Percentiles rank a stretch among this genome's conserved stretches.
These are phyloP conservation scores for Dufourea novaeangliae DNA, from an alignment of 1,140 invertebrate genomes.

Conservation along the genomic window DNA sequence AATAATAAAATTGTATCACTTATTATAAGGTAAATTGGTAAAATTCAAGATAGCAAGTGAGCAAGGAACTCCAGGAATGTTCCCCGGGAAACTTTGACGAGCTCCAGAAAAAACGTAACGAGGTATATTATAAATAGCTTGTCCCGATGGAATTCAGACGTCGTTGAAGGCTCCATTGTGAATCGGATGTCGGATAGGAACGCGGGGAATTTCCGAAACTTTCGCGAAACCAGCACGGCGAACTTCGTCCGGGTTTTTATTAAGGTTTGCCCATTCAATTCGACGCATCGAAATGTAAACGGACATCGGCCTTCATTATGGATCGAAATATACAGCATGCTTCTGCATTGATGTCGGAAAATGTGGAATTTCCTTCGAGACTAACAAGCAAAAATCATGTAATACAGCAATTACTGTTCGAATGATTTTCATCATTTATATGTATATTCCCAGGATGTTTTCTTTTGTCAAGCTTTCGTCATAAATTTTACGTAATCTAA, in stretches of 20 bases:
- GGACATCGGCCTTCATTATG: not conserved
- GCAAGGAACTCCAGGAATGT: not conserved
- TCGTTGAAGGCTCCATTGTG: not conserved
- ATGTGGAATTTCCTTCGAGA: too few species aligned
- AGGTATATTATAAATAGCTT: slow-evolving; percentile 12
- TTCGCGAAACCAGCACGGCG: not conserved
- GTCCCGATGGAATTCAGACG: not conserved
- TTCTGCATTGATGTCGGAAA: too few species aligned
- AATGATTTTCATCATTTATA: too few species aligned
- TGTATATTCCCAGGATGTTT: too few species aligned
- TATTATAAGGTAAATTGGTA: too few species aligned
- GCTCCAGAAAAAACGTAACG: not conserved
- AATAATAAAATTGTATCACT: too few species aligned
- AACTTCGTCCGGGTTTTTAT: not conserved
- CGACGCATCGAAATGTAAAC: not conserved
- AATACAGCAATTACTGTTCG: too few species aligned
- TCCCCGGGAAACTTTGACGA: not conserved
- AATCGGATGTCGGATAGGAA: not conserved
- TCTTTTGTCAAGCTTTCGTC: too few species aligned
- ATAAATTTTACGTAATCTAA: too few species aligned
- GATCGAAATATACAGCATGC: not conserved
- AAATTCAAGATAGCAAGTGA: too few species aligned
- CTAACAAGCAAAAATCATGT: too few species aligned
- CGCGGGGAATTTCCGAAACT: not conserved
- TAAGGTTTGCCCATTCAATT: not conserved